A percentile compares a stretch with the other conserved stretches of the same genome.
Conservation (phyloP, 1,140 invertebrate species). For the Sinella curviseta region DNA sequence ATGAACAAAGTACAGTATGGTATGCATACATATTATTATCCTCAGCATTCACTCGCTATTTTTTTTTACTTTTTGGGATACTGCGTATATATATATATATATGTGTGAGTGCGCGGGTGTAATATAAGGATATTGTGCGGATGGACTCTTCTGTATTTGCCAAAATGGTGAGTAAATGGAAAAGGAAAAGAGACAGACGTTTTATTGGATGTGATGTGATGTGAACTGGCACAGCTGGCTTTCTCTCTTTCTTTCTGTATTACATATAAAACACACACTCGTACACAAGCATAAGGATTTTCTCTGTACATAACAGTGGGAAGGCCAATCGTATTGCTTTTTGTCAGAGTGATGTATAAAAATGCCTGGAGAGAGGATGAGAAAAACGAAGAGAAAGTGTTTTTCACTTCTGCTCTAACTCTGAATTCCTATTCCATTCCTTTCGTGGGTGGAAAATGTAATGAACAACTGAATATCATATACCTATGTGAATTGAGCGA, state of each 20-base stretch:
- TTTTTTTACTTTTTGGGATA: too few species aligned
- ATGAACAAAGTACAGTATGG: too few species aligned
- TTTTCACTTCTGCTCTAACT: too few species aligned
- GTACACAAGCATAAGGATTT: neutral
- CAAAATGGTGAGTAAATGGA: neutral
- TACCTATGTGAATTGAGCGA: too few species aligned
- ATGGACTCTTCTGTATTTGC: neutral
- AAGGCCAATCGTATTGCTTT: neutral
- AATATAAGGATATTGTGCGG: neutral
- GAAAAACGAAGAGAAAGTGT: too few species aligned
- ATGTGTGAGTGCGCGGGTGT: neutral
- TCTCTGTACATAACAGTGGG: neutral
- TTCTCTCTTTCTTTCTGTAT: neutral
- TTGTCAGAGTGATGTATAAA: neutral
- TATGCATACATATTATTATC: too few species aligned
- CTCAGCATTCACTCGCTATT: too few species aligned
- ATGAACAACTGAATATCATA: too few species aligned
- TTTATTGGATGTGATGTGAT: slow-evolving; percentile 25
- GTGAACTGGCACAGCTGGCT: slow-evolving; percentile 24
- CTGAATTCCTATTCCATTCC: too few species aligned
- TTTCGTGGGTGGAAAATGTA: too few species aligned
- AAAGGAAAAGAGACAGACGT: slow-evolving; percentile 18
- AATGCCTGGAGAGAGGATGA: neutral
- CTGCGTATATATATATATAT: too few species aligned
- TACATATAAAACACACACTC: neutral